phyloP scores from a whole-genome alignment of 2,113 vertebrate species.

The Leptocoma aspasia region DNA sequence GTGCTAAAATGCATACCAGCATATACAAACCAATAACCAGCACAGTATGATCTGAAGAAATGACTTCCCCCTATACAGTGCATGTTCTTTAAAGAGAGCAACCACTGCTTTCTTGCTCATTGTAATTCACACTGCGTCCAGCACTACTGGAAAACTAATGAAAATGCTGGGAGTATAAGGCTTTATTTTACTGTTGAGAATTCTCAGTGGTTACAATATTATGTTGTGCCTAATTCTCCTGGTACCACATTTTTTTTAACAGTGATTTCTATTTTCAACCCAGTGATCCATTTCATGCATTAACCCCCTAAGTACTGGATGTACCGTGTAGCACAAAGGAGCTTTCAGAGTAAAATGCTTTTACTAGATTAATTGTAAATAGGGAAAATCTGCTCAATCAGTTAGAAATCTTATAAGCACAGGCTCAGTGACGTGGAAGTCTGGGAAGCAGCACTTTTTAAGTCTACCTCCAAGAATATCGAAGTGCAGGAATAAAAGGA shows the following conservation, averaged over 20 bases:
- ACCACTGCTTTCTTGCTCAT: slow-evolving; percentile 69
- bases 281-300: slow-evolving; percentile 66
- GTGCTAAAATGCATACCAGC: slow-evolving; percentile 17
- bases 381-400: not conserved
- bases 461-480: slow-evolving; percentile 9
- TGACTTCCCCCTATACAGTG: not conserved
- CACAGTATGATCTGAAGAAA: slow-evolving; percentile 38
- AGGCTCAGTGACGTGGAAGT: not conserved
- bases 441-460: slow-evolving; percentile 10
- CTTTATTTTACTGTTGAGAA: slow-evolving; percentile 81
- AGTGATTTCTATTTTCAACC: slow-evolving; percentile 75
- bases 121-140: slow-evolving; percentile 77
- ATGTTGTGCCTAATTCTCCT: slow-evolving; percentile 74
- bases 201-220: slow-evolving; percentile 72
- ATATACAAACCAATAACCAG: slow-evolving; percentile 37
- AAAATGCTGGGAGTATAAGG: slow-evolving; percentile 73
- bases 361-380: slow-evolving; percentile 25
- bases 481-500: not conserved
- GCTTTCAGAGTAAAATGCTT: slow-evolving; percentile 4
- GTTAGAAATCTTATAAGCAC: not conserved
- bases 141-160: slow-evolving; percentile 79
- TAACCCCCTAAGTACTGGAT: slow-evolving; percentile 63
- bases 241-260: slow-evolving; percentile 58
- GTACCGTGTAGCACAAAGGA: slow-evolving; percentile 1
- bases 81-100: slow-evolving; percentile 60